Base-by-base conservation (phyloP, 1,140 invertebrate genomes). In the Procambarus virginalis region DNA sequence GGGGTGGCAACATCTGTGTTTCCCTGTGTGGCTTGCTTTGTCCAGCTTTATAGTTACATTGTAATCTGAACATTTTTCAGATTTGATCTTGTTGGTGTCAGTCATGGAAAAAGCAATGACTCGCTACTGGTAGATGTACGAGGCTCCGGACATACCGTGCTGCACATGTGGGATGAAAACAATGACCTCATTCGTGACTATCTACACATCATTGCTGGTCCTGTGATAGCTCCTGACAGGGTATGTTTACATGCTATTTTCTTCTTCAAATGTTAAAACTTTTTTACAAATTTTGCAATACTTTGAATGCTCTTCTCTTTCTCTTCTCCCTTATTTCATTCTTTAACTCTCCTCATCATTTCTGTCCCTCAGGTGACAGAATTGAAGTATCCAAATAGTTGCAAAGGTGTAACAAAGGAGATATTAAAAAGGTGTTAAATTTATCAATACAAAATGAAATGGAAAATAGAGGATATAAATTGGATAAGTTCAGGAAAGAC, bases 111-210 rank as follows among this genome's bases (percentile, higher is more conserved):
- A 10, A 93, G 93, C 48, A 95, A 95, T 91, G 93, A 93, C 81
- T 94, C 94, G 8, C 86, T 95, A 17, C 80, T 93, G 34, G 93
- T 94, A 9, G 93, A 93, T 79, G 93, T 94, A 49, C 92, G 93
- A 12, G 93, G 94, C 88, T 87, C 92, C 6, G 94, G 94, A 9
- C 93, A 93, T 51, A 94, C 94, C 45, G 93, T 94, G 81, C 91
- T 95, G 2, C 89, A 94, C 93, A 93, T 94, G 46, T 94, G 94
- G 94, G 94, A 94, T 91, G 92, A 93, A 75, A 80, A 92, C 5
- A 93, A 93, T 77, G 93, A 93, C 49, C 92, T 92, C 89, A 87
- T 94, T 80, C 92, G 93, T 34, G 94, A 94, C 86, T 95, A 93
- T 86, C 93, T 95, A 34, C 93, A 93, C 83, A 93, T 95, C 22